Evolutionary conservation across 2,113 vertebrate genomes (phyloP).

Genomic region (Cochlearius cochlearius): DNA sequence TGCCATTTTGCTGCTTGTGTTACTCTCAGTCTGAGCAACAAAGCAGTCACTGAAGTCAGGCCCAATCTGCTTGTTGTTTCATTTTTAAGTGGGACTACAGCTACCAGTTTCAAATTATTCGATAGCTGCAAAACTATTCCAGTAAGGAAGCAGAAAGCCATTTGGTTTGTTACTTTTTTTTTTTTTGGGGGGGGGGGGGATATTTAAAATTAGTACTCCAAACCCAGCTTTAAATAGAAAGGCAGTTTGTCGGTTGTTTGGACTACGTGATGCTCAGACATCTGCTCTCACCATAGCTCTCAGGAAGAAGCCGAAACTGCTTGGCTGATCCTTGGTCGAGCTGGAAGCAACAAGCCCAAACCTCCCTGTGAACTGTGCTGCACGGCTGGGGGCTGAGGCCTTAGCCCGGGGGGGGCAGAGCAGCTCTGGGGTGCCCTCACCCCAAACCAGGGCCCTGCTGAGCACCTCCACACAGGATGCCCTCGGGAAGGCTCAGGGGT

Average conservation of each 20-base stretch:
- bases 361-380: not conserved
- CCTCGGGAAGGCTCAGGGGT: not conserved
- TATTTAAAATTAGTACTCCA: not conserved
- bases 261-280: not conserved
- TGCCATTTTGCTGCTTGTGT: not conserved
- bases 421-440: not conserved
- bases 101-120: not conserved
- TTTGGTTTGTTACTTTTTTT: not conserved
- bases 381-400: not conserved
- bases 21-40: not conserved
- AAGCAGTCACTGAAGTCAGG: not conserved
- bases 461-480: not conserved
- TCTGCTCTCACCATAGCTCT: not conserved
- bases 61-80: not conserved
- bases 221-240: not conserved
- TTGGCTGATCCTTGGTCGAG: not conserved
- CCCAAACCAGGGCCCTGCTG: not conserved
- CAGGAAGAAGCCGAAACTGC: not conserved
- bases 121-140: not conserved
- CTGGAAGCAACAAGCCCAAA: not conserved
- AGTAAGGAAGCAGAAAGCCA: not conserved
- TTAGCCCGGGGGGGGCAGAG: fast-evolving
- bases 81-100: not conserved
- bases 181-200: not conserved
- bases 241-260: not conserved